A percentile compares a stretch with the other conserved stretches of the same genome.
Evolutionary conservation across 2,113 vertebrate genomes (phyloP).

Genomic region (Chaetura pelagica): DNA sequence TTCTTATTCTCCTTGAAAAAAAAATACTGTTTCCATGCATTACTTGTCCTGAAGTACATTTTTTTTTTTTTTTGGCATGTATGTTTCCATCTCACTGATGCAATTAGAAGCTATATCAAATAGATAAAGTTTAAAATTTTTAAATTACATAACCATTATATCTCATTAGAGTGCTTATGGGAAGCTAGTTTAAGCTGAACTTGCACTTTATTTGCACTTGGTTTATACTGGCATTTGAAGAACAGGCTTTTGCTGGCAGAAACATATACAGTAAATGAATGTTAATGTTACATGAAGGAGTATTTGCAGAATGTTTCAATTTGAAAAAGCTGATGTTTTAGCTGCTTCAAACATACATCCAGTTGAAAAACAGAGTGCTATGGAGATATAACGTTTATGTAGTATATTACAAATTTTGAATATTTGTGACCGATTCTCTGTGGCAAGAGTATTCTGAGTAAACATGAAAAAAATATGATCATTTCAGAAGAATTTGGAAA

Average conservation of each 20-base stretch:
- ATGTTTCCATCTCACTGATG: background rate
- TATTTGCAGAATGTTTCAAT: background rate
- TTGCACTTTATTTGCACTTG: background rate
- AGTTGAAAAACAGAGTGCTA: background rate
- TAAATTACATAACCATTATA: background rate
- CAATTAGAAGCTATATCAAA: background rate
- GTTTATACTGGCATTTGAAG: background rate
- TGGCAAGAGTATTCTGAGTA: background rate
- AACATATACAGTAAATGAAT: background rate
- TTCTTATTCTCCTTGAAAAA: background rate
- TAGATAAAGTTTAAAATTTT: background rate
- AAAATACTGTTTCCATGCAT: background rate
- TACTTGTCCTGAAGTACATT: background rate
- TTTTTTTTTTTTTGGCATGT: background rate
- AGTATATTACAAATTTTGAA: background rate
- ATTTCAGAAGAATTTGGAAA: background rate
- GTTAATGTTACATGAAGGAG: background rate
- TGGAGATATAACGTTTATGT: background rate
- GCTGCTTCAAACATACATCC: background rate
- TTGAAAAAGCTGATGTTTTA: background rate
- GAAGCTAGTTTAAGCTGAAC: background rate
- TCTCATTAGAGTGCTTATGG: background rate
- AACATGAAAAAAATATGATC: background rate
- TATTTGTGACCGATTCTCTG: background rate
- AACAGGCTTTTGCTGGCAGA: background rate